These are phyloP conservation scores for Philhelius pedissequus DNA, from an alignment of 2,888 invertebrate species.

Conservation along the genomic window DNA sequence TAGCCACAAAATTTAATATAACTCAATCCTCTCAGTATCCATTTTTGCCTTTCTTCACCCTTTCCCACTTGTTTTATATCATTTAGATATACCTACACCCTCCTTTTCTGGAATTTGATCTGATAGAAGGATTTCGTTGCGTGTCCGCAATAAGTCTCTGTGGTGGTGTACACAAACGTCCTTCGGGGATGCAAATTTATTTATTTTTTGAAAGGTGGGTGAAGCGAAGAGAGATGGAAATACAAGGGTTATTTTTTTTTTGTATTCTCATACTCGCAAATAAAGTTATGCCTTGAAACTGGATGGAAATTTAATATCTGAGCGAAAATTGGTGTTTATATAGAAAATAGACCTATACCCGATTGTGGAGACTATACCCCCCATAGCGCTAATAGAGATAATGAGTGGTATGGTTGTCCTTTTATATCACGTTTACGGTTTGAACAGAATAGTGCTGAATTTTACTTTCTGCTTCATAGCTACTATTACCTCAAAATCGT, in stretches of 20 bases:
- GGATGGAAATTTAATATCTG: neutral
- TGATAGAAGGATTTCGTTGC: slow-evolving; percentile 13
- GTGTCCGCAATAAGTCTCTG: neutral
- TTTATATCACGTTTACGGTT: neutral
- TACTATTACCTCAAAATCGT: too few relatives aligned
- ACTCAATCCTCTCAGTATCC: neutral
- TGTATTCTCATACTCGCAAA: neutral
- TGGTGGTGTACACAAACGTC: neutral
- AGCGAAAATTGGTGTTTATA: neutral
- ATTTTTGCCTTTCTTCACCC: neutral
- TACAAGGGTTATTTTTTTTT: neutral
- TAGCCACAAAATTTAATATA: slow-evolving; percentile 4
- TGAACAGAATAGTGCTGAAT: too few relatives aligned
- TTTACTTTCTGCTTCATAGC: too few relatives aligned
- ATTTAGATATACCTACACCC: neutral
- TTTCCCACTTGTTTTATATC: neutral
- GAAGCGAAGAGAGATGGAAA: neutral
- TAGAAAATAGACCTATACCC: neutral
- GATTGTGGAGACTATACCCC: neutral
- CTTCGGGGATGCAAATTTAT: neutral
- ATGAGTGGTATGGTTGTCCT: neutral
- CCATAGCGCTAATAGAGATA: neutral
- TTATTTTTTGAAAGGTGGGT: neutral
- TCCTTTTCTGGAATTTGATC: slow-evolving; percentile 10
- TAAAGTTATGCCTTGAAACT: neutral